Conservation (phyloP, 1,140 invertebrate genomes). For the Hyphantria cunea region DNA sequence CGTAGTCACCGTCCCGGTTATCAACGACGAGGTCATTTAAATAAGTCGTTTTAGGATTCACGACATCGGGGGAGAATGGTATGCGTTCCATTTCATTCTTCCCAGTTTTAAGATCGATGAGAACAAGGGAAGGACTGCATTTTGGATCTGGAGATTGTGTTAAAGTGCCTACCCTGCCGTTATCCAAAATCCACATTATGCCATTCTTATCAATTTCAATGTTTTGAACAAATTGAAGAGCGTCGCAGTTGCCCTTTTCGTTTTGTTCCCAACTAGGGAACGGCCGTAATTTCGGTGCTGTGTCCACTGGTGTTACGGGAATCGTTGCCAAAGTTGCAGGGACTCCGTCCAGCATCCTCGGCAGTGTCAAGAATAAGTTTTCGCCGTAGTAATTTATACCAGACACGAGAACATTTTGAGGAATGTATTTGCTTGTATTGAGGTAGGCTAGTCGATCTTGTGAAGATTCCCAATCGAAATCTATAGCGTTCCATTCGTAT, state of each 20-base stretch:
- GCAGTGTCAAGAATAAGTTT: constrained; percentile 84
- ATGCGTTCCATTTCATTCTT: constrained; percentile 82
- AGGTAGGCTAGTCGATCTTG: constrained; percentile 70
- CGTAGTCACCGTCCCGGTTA: constrained; percentile 84
- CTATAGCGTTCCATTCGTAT: constrained; percentile 79
- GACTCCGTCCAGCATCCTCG: constrained; percentile 85
- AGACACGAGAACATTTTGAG: constrained; percentile 84
- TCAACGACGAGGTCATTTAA: constrained; percentile 87
- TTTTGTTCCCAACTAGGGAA: constrained; percentile 88
- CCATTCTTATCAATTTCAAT: constrained; percentile 87
- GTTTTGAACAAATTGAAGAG: constrained; percentile 87
- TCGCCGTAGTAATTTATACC: constrained; percentile 85
- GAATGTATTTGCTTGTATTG: constrained; percentile 80
- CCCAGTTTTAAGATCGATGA: constrained; percentile 85
- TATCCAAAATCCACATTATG: constrained; percentile 88
- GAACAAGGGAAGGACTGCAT: constrained; percentile 85
- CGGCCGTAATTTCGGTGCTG: constrained; percentile 83
- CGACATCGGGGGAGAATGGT: constrained; percentile 81
- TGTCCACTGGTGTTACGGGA: constrained; percentile 77
- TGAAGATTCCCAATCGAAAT: constrained; percentile 74
- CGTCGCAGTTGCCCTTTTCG: constrained; percentile 82
- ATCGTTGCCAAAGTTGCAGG: constrained; percentile 85
- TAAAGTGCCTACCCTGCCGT: constrained; percentile 82
- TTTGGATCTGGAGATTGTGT: constrained; percentile 67
- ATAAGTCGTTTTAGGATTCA: constrained; percentile 79